Evolutionary conservation across 2,888 invertebrate species (phyloP), one percentile per base, ranked within the genome.

Genomic region (Anoncus sp.): DNA sequence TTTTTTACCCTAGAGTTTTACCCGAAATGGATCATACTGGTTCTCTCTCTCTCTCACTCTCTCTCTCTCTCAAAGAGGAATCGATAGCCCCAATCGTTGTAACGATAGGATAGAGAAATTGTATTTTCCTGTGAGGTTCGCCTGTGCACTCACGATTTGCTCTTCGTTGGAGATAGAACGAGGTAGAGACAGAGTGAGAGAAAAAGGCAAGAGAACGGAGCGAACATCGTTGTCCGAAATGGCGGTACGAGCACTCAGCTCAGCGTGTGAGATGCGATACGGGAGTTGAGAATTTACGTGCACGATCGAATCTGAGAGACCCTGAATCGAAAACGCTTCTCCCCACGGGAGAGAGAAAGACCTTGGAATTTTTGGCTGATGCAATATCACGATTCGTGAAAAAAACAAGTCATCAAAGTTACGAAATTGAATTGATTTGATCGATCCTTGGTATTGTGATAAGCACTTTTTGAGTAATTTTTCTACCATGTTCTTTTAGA

Each of bases 261-360:
- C 35, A 18, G 45, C 35, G 57, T 55, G 63, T 65, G 65, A 69
- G 69, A 70, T 60, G 67, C 69, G 63, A 79, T 69, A 65, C 47
- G 65, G 63, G 38, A 57, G 72, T 59, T 62, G 59, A 24, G 59
- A 66, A 79, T 79, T 77, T 77, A 77, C 77, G 73, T 76, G 66
- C 43, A n/a, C 55, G 57, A 69, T 74, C 69, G 60, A 70, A 72
- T 65, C 65, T 18, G 27, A 9, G 67, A 63, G 53, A 43, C 22
- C 57, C 40, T 49, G 35, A 47, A 55, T 71, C 72, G 57, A 67
- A 70, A 75, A 66, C 35, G 35, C 47, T 60, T 31, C 24, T 9
- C 9, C n/a, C 18, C 35, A 18, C 40, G 53, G n/a, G 40, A n/a
- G 40, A n/a, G 22, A n/a, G 31, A 38, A 14, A 53, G 18, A 69